Evolutionary conservation across 64 coral and sea anemone genomes (phyloP).

Genomic region (Platygyra sinensis): DNA sequence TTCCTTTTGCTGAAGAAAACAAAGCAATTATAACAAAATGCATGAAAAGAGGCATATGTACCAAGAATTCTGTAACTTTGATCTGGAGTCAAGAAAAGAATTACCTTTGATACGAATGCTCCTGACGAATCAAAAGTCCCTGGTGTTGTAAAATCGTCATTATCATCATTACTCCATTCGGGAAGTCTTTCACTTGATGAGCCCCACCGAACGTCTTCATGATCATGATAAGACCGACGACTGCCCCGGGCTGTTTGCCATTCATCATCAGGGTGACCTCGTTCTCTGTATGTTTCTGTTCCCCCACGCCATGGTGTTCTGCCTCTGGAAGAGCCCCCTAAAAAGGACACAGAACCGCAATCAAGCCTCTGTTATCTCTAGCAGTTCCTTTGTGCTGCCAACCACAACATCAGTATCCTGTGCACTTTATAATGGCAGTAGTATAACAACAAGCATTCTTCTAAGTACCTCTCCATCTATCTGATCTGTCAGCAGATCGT

Average conservation of each 20-base stretch:
- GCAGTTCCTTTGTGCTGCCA: too few relatives aligned
- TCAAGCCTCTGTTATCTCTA: neutral
- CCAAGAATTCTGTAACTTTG: too few relatives aligned
- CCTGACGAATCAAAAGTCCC: slow-evolving; percentile 88
- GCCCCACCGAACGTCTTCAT: slow-evolving; percentile 67
- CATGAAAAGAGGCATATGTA: neutral
- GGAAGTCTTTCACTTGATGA: slow-evolving; percentile 56
- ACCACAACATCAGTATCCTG: too few relatives aligned
- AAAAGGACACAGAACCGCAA: neutral
- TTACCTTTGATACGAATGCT: slow-evolving; percentile 70
- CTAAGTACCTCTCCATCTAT: slow-evolving; percentile 81
- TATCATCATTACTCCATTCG: slow-evolving; percentile 92
- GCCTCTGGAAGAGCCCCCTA: slow-evolving; percentile 38
- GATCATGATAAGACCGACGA: slow-evolving; percentile 62
- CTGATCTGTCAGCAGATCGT: slow-evolving; percentile 67
- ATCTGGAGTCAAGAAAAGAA: neutral
- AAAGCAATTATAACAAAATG: neutral
- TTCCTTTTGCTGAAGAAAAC: slow-evolving; percentile 29
- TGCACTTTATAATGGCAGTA: too few relatives aligned
- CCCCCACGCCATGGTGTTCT: slow-evolving; percentile 47
- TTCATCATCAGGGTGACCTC: slow-evolving; percentile 49
- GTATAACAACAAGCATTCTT: too few relatives aligned
- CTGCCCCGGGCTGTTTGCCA: slow-evolving; percentile 51
- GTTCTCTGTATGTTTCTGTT: slow-evolving; percentile 49
- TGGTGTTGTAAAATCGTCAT: slow-evolving; percentile 77